Percentiles rank a stretch among this genome's conserved stretches.
phyloP scores from a whole-genome alignment of 2,888 invertebrate genomes.

The Andrena fulva region DNA sequence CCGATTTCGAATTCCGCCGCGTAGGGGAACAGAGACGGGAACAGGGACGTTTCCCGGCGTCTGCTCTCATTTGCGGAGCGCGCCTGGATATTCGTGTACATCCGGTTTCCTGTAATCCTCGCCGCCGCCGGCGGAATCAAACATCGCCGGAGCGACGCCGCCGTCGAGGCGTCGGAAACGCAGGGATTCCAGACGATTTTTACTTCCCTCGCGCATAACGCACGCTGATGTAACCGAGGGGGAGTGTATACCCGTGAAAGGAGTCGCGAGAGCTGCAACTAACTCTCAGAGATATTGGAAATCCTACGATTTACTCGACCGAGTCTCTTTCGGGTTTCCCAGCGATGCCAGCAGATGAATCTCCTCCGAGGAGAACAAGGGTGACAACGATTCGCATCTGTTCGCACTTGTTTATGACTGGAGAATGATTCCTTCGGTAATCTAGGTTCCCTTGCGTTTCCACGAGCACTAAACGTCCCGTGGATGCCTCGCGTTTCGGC shows the following conservation, averaged over 20 bases:
- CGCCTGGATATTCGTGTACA: conserved; percentile 3
- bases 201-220: not conserved
- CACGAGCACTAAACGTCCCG: not conserved
- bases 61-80: not conserved
- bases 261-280: not conserved
- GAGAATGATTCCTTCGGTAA: too few species aligned
- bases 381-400: too few species aligned
- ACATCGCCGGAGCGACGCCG: not conserved
- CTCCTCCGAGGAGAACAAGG: too few species aligned
- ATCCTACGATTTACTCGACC: not conserved
- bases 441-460: too few species aligned
- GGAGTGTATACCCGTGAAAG: conserved; percentile 4
- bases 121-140: conserved; percentile 20
- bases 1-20: conserved; percentile 17
- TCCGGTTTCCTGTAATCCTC: conserved; percentile 24
- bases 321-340: too few species aligned
- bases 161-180: conserved; percentile 5
- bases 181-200: conserved; percentile 7
- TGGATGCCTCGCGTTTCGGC: not conserved
- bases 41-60: conserved; percentile 5
- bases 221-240: not conserved
- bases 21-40: not conserved
- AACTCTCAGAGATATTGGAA: not conserved
- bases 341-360: too few species aligned
- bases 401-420: too few species aligned